phyloP scores from a whole-genome alignment of 2,888 invertebrate species.

The Hylaea fasciaria region DNA sequence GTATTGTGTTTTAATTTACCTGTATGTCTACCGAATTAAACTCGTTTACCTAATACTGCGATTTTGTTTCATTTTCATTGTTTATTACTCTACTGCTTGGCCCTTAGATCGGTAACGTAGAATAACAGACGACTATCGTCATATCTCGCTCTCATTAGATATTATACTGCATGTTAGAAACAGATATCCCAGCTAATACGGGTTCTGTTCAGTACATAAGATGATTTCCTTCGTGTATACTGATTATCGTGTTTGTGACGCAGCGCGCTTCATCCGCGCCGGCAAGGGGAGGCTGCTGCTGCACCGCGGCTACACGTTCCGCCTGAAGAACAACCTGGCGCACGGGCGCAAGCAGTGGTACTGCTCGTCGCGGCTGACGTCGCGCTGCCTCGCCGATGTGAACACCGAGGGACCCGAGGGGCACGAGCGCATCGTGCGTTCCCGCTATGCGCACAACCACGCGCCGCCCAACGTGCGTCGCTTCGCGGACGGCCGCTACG shows the following conservation, averaged over 20 bases:
- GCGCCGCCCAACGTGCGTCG: constrained; percentile 81
- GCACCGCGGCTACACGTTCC: constrained; percentile 80
- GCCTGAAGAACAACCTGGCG: constrained; percentile 80
- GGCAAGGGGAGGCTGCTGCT: constrained; percentile 78
- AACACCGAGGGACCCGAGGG: constrained; percentile 82
- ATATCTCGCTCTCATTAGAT: not conserved
- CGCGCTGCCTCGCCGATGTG: constrained; percentile 79
- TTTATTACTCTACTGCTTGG: not conserved
- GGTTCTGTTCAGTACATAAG: not conserved
- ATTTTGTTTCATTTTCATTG: constrained; percentile 11
- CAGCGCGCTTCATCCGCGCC: constrained; percentile 81
- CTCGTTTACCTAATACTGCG: not conserved
- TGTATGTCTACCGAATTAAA: constrained; percentile 3
- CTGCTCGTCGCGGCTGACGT: constrained; percentile 79
- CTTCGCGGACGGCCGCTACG: constrained; percentile 80
- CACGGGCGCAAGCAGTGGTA: constrained; percentile 83
- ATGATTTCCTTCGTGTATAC: constrained; percentile 24
- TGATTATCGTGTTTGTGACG: constrained; percentile 47
- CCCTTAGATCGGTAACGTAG: not conserved
- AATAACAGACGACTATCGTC: not conserved
- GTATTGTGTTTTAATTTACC: constrained; percentile 15
- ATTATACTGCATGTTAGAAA: constrained; percentile 9
- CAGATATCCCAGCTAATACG: constrained; percentile 1
- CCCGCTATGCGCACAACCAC: constrained; percentile 80
- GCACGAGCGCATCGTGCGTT: constrained; percentile 80